These are phyloP conservation scores for Thalassarche chlororhynchos DNA, from an alignment of 2,113 vertebrate genomes.

Conservation along the genomic window DNA sequence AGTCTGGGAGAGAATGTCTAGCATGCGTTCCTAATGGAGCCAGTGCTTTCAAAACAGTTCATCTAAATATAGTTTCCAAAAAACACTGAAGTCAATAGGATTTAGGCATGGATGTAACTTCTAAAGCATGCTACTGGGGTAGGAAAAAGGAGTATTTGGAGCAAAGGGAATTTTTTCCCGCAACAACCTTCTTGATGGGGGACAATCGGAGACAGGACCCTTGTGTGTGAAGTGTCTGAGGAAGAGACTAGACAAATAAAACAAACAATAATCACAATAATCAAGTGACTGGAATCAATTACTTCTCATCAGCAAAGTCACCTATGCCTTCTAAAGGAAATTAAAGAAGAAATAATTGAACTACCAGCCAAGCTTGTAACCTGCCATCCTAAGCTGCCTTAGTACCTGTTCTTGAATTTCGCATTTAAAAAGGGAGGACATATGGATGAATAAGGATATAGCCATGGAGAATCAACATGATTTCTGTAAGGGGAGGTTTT, in stretches of 20 bases:
- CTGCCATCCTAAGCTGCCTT: background rate
- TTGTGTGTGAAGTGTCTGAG: background rate
- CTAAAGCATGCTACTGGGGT: background rate
- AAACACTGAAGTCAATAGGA: background rate
- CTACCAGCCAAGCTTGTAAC: background rate
- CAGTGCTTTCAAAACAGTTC: background rate
- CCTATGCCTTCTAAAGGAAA: background rate
- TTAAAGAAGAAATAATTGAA: background rate
- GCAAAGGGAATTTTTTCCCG: background rate
- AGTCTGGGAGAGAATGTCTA: slow-evolving; percentile 7
- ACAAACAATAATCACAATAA: background rate
- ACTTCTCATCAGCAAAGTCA: background rate
- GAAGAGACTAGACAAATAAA: background rate
- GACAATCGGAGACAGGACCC: background rate
- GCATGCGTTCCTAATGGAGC: background rate
- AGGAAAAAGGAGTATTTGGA: background rate
- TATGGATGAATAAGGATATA: background rate
- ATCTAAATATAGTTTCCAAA: background rate
- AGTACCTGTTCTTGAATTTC: background rate
- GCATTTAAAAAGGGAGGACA: background rate
- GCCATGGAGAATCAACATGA: background rate
- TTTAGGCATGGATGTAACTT: background rate
- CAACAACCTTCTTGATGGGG: background rate
- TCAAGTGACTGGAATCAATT: background rate
- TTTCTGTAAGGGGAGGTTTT: background rate